Percentiles rank a stretch among this genome's conserved stretches.
phyloP scores from a whole-genome alignment of 2,113 vertebrate genomes.

The Heloderma charlesbogerti region DNA sequence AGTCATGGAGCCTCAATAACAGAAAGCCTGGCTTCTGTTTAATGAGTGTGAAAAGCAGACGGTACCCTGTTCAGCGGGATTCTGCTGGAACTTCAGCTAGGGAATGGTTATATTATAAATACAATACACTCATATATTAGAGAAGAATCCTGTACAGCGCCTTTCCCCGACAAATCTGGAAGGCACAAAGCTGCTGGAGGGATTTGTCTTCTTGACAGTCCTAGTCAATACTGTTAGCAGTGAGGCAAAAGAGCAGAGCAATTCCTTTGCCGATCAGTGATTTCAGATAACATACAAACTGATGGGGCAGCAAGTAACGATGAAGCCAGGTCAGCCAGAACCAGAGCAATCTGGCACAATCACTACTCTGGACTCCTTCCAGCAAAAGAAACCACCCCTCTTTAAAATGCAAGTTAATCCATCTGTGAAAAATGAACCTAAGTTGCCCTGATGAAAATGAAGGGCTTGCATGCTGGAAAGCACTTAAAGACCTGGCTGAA shows the following conservation, averaged over 20 bases:
- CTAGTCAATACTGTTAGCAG: not conserved
- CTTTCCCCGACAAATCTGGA: too few species aligned
- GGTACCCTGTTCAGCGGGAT: not conserved
- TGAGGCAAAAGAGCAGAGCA: not conserved
- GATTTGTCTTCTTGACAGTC: not conserved
- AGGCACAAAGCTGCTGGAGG: too few species aligned
- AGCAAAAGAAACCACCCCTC: not conserved
- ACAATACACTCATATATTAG: not conserved
- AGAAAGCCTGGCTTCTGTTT: not conserved
- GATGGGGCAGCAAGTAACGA: not conserved
- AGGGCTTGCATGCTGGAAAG: not conserved
- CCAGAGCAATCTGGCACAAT: not conserved
- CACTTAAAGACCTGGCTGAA: not conserved
- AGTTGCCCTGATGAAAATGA: not conserved
- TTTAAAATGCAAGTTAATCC: not conserved
- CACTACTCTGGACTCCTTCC: not conserved
- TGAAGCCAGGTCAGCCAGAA: not conserved
- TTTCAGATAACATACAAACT: not conserved
- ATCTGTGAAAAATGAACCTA: not conserved
- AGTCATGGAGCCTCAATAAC: not conserved
- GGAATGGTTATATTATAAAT: not conserved
- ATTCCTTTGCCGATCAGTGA: not conserved
- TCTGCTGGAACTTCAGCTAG: not conserved
- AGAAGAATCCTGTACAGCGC: not conserved
- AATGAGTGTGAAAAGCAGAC: not conserved